Evolutionary conservation across 2,888 invertebrate genomes (phyloP).

Genomic region (Sylvicola fuscatus): DNA sequence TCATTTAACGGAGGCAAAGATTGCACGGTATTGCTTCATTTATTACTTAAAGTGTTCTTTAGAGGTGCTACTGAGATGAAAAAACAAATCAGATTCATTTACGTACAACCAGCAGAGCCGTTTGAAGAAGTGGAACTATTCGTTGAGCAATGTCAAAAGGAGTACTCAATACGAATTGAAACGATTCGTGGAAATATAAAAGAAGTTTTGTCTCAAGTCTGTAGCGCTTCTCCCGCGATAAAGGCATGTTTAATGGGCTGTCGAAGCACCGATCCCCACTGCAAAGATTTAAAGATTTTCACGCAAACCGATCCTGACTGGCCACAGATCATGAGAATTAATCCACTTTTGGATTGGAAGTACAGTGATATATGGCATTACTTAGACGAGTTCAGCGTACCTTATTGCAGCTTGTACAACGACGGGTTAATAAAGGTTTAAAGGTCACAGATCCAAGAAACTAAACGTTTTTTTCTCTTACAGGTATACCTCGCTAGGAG

Average conservation of each 20-base stretch:
- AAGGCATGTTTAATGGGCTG: conserved; percentile 87
- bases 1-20: conserved; percentile 99
- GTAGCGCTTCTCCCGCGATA: conserved; percentile 34
- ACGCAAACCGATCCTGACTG: conserved; percentile 72
- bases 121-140: conserved; percentile 79
- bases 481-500: conserved; percentile 77
- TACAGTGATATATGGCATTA: conserved; percentile 87
- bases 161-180: conserved; percentile 53
- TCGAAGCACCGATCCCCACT: conserved; percentile 68
- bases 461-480: conserved; percentile 7
- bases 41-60: conserved; percentile 23
- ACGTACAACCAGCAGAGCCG: conserved; percentile 57
- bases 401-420: conserved; percentile 85
- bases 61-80: conserved; percentile 16
- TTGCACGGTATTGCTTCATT: conserved; percentile 77
- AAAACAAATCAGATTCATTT: conserved; percentile 43
- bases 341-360: conserved; percentile 80
- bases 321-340: conserved; percentile 78
- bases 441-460: neutral
- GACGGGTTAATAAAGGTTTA: conserved; percentile 37
- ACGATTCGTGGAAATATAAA: conserved; percentile 51
- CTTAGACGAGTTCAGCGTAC: conserved; percentile 51
- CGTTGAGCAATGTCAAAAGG: conserved; percentile 42
- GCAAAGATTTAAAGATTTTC: conserved; percentile 41
- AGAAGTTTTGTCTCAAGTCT: conserved; percentile 40